These are phyloP conservation scores for Drosophila sproati DNA, from an alignment of 1,140 invertebrate species.

Conservation along the genomic window DNA sequence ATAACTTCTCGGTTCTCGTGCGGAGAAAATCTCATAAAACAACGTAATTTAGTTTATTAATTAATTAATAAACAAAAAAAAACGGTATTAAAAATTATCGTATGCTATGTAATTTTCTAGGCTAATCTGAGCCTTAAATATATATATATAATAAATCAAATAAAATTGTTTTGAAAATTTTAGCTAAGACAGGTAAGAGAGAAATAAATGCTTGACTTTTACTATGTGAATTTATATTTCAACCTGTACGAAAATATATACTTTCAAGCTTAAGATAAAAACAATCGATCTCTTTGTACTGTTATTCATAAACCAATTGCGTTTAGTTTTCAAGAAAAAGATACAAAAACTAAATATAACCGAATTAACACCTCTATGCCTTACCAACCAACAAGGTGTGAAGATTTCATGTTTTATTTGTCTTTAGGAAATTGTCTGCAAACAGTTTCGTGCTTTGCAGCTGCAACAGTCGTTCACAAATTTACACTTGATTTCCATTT, in stretches of 20 bases:
- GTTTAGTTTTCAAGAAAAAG: not conserved
- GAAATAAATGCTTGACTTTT: not conserved
- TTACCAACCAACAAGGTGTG: conserved; percentile 9
- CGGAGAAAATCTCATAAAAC: not conserved
- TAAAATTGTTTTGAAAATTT: not conserved
- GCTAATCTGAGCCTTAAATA: not conserved
- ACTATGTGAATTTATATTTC: not conserved
- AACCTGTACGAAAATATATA: too few relatives aligned
- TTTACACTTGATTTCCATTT: conserved; percentile 11
- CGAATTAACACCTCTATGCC: conserved; percentile 4
- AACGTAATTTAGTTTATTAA: conserved; percentile 5
- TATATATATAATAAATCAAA: not conserved
- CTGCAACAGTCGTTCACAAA: conserved; percentile 15
- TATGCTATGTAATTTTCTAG: not conserved
- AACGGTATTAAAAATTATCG: not conserved
- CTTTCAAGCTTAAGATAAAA: too few relatives aligned
- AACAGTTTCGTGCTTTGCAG: conserved; percentile 8
- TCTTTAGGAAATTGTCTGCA: conserved; percentile 16
- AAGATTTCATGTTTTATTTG: conserved; percentile 4
- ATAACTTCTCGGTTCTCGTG: not conserved
- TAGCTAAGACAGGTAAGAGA: conserved; percentile 14
- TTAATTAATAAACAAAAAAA: not conserved
- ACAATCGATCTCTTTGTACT: too few relatives aligned
- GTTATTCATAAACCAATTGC: not conserved
- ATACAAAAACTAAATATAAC: not conserved